Base-by-base conservation (phyloP, 2,888 invertebrate species). In the Polia nebulosa region DNA sequence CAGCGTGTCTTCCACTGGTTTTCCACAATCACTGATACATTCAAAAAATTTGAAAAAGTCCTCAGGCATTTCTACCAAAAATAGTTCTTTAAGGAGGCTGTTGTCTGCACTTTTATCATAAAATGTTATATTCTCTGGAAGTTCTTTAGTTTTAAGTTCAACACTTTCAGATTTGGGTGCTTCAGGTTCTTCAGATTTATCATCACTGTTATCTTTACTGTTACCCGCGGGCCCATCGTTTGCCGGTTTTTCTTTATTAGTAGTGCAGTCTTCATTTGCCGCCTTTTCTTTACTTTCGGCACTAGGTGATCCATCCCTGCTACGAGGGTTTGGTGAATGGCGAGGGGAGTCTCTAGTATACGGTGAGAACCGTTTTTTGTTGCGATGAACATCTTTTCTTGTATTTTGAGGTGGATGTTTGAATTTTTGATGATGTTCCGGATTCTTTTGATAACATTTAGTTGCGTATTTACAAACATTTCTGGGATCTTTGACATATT, bases 41-140 rank as follows among this genome's bases (percentile, higher is more conserved):
- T 98, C 96, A 96, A 97, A 98, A 89, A 99, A 98, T 66, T 97
- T 95, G 85, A 97, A 99, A 90, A 99, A 99, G 91, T 99, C 99
- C n/a, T 96, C 90, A 0, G 99, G 99, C 98, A 99, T 98, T 73
- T 98, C 96, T 0, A 98, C 96, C 34, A 98, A 91, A 91, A 99
- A 99, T 79, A 98, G 96, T 63, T 97, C 96, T 82, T 97, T 97
- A 56, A 98, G 97, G 96, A 97, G 70, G 91, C 88, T 85, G 93
- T 95, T 61, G 92, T 96, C 95, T 56, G 91, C 89, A 29, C 96
- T 92, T 58, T 94, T 90, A 82, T 96, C 89, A 85, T 96, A 90
- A 70, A 84, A 90, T 85, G 90, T 78, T 85, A 95, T 51, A 82
- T 78, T 90, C 80, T 85, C 89, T 83, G 72, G 92, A 87, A 87